A percentile compares a stretch with the other conserved stretches of the same genome.
These are phyloP conservation scores for Aphyosemion australe DNA, from an alignment of 2,113 vertebrate species.

Conservation along the genomic window DNA sequence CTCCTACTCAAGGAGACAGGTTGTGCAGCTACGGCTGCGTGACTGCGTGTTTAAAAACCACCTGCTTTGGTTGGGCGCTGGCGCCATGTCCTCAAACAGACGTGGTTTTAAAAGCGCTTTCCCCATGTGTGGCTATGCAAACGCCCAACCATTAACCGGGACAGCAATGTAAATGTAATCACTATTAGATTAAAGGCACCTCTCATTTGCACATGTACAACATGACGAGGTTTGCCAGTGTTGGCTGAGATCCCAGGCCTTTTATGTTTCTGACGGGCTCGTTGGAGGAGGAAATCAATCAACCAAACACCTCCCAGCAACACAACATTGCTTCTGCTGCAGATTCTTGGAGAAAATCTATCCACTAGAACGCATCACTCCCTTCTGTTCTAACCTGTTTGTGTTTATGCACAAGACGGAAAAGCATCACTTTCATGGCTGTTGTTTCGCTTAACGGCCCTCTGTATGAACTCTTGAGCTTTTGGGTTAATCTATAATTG, in stretches of 20 bases:
- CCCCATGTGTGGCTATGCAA: not conserved
- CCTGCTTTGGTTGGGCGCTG: slow-evolving; percentile 1
- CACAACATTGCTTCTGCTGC: not conserved
- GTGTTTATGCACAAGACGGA: too few relatives aligned
- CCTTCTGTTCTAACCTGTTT: not conserved
- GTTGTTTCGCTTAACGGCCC: too few relatives aligned
- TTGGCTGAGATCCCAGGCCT: not conserved
- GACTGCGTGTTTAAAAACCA: not conserved
- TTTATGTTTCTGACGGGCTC: not conserved
- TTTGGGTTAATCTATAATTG: too few relatives aligned
- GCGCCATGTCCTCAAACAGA: not conserved
- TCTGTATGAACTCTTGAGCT: too few relatives aligned
- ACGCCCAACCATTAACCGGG: not conserved
- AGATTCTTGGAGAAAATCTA: too few relatives aligned
- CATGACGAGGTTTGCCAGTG: not conserved
- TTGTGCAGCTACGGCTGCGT: not conserved
- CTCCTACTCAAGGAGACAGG: not conserved
- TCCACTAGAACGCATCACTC: not conserved
- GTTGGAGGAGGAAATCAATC: not conserved
- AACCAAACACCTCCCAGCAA: not conserved
- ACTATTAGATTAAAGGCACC: slow-evolving; percentile 1
- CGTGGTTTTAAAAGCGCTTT: not conserved
- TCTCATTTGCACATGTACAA: slow-evolving; percentile 21
- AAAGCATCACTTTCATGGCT: too few relatives aligned
- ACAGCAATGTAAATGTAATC: not conserved